These are phyloP conservation scores for Pempheris klunzingeri DNA, from an alignment of 2,797 vertebrate species.

Conservation along the genomic window DNA sequence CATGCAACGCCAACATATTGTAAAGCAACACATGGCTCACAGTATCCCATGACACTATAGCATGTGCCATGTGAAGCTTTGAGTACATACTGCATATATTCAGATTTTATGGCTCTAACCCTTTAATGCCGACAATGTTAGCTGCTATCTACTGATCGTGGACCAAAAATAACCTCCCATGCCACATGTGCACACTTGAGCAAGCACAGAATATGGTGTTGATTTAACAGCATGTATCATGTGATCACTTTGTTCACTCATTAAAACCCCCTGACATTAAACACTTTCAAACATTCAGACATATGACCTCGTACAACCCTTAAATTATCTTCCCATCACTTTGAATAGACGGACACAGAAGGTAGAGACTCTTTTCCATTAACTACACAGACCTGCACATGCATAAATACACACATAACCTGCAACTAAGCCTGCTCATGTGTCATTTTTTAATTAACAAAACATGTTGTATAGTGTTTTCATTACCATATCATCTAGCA, in stretches of 20 bases:
- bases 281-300: constrained; percentile 22
- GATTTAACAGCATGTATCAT: constrained; percentile 36
- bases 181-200: constrained; percentile 31
- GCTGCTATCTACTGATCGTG: constrained; percentile 23
- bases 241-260: constrained; percentile 26
- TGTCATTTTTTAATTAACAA: neutral
- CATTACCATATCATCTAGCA: neutral
- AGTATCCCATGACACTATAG: constrained; percentile 32
- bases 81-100: constrained; percentile 27
- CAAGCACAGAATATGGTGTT: constrained; percentile 18
- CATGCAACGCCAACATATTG: constrained; percentile 41
- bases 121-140: constrained; percentile 38
- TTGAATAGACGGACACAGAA: neutral
- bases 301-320: constrained; percentile 4
- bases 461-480: neutral
- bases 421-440: neutral
- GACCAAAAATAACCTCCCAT: constrained; percentile 41
- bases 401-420: neutral
- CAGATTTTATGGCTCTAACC: constrained; percentile 34
- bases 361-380: neutral
- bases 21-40: constrained; percentile 45
- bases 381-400: neutral
- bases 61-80: constrained; percentile 34
- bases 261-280: constrained; percentile 26
- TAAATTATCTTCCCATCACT: neutral